Conservation (phyloP, 1,140 invertebrate genomes). For the Cardiocondyla obscurior region DNA sequence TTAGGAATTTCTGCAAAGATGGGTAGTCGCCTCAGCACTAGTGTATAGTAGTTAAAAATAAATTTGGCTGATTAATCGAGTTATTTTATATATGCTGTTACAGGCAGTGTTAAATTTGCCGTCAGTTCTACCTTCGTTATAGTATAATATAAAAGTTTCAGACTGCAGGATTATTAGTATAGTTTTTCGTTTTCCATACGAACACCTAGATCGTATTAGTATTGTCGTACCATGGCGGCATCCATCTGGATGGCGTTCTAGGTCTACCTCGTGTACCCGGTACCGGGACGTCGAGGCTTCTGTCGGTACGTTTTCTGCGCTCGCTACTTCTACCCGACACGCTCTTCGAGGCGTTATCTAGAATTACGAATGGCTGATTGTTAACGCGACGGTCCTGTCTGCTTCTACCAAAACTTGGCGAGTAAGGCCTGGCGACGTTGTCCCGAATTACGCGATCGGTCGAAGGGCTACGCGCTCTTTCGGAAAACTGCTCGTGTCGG, state of each 20-base stretch:
- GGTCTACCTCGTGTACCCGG: slow-evolving; percentile 43
- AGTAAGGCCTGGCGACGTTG: slow-evolving; percentile 72
- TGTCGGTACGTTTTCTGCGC: slow-evolving; percentile 59
- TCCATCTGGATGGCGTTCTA: slow-evolving; percentile 79
- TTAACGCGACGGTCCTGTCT: slow-evolving; percentile 50
- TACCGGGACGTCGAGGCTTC: slow-evolving; percentile 57
- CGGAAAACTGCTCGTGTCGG: slow-evolving; percentile 71
- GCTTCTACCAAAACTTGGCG: slow-evolving; percentile 78
- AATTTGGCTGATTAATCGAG: neutral
- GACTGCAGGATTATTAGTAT: neutral
- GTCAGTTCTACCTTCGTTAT: neutral
- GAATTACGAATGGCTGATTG: slow-evolving; percentile 78
- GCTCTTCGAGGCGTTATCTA: slow-evolving; percentile 69
- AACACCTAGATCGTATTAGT: slow-evolving; percentile 78
- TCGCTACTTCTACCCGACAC: slow-evolving; percentile 42
- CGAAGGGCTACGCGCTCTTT: slow-evolving; percentile 65
- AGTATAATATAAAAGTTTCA: slow-evolving; percentile 3
- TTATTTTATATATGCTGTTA: neutral
- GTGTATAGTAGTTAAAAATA: neutral
- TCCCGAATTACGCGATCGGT: slow-evolving; percentile 39
- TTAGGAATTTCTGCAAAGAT: neutral
- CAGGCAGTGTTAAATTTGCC: slow-evolving; percentile 22
- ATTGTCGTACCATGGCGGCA: slow-evolving; percentile 82
- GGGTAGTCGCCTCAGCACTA: neutral
- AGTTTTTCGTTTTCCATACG: neutral